Evolutionary conservation across 2,797 vertebrate genomes (phyloP).

Genomic region (Peromyscus melanophrys): DNA sequence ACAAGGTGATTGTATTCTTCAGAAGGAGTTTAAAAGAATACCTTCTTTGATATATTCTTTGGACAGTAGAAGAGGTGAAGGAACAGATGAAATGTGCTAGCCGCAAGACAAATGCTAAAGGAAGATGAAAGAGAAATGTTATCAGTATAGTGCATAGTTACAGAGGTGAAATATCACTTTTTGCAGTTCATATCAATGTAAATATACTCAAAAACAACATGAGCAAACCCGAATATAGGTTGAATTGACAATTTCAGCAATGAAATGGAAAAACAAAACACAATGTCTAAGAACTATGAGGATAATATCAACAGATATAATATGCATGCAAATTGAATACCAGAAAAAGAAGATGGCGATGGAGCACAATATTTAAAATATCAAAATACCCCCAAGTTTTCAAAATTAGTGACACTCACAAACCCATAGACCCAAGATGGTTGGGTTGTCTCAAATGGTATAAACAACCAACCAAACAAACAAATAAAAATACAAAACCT

Average conservation of each 20-base stretch:
- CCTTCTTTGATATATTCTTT: conserved; percentile 73
- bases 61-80: conserved; percentile 12
- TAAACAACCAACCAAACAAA: background rate
- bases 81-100: background rate
- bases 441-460: background rate
- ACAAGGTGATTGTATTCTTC: conserved; percentile 64
- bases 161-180: background rate
- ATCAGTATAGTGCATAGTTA: background rate
- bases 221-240: background rate
- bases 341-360: background rate
- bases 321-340: background rate
- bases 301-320: background rate
- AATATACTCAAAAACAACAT: background rate
- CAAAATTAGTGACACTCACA: background rate
- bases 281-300: background rate
- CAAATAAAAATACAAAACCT: background rate
- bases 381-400: background rate
- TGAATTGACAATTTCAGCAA: background rate
- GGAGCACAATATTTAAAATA: background rate
- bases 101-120: background rate
- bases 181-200: background rate
- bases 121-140: background rate
- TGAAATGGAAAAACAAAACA: background rate
- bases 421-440: background rate
- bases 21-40: conserved; percentile 32